Evolutionary conservation across 2,113 vertebrate species (phyloP).

Genomic region (Centropus unirufus): DNA sequence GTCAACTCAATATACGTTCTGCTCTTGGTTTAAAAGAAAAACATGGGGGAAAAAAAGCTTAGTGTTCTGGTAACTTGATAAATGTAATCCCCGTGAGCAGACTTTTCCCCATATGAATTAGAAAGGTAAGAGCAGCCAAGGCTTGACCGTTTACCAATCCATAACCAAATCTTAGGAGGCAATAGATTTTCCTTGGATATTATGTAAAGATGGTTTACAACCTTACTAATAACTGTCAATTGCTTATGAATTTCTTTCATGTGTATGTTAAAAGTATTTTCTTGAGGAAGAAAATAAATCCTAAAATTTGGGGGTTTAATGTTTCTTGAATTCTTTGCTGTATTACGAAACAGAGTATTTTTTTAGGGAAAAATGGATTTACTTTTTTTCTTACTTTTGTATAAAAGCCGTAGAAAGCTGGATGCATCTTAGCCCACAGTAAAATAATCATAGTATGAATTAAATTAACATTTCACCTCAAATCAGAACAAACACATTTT

Average conservation of each 20-base stretch:
- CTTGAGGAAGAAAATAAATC: background rate
- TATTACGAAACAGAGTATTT: background rate
- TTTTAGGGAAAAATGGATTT: accelerated
- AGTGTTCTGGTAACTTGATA: background rate
- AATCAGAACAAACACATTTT: background rate
- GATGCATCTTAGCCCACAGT: background rate
- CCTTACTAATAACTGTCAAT: background rate
- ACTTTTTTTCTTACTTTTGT: background rate
- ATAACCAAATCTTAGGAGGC: background rate
- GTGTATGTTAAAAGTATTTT: background rate
- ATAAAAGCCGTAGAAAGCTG: background rate
- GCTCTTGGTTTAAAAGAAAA: background rate
- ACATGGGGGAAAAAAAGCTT: background rate
- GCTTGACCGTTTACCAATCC: background rate
- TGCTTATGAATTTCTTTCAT: background rate
- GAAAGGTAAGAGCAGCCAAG: background rate
- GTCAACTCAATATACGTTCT: accelerated
- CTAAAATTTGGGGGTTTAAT: background rate
- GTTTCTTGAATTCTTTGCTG: background rate
- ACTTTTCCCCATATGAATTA: background rate
- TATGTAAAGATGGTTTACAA: background rate
- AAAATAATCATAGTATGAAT: background rate
- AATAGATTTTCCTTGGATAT: background rate
- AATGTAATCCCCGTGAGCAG: background rate
- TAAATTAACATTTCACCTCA: background rate